Percentiles rank a stretch among this genome's conserved stretches.
These are phyloP conservation scores for Drosophila austrosaltans DNA, from an alignment of 2,888 invertebrate species.

Conservation along the genomic window DNA sequence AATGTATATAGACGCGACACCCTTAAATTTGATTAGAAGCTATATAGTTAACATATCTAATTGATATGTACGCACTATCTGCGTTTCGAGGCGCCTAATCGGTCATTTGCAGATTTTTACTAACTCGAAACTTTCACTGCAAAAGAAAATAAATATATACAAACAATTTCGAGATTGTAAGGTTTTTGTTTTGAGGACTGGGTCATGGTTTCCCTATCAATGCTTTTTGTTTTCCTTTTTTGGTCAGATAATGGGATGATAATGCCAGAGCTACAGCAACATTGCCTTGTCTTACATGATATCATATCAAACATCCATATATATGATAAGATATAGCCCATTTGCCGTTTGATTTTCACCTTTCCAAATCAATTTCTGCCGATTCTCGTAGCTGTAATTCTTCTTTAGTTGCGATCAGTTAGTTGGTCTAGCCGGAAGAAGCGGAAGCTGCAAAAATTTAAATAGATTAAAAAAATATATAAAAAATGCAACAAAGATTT, in stretches of 20 bases:
- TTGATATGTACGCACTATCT: constrained; percentile 21
- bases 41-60: not conserved
- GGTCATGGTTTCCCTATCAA: constrained; percentile 71
- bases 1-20: constrained; percentile 31
- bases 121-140: constrained; percentile 44
- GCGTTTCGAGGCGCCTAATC: constrained; percentile 44
- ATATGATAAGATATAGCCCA: constrained; percentile 66
- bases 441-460: not conserved
- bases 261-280: constrained; percentile 44
- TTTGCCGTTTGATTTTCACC: constrained; percentile 17
- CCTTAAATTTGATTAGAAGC: not conserved
- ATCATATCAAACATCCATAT: constrained; percentile 50
- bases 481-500: not conserved
- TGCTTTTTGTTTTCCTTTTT: constrained; percentile 28
- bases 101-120: constrained; percentile 51
- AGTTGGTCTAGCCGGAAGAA: not conserved
- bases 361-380: not conserved
- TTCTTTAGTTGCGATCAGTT: constrained; percentile 25
- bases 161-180: constrained; percentile 30
- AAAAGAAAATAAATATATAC: constrained; percentile 7
- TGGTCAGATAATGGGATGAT: constrained; percentile 66
- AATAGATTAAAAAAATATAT: not conserved
- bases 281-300: constrained; percentile 61
- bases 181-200: constrained; percentile 43
- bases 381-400: not conserved